Conservation (phyloP, 2,113 vertebrate species). For the Dolichotis patagonum region DNA sequence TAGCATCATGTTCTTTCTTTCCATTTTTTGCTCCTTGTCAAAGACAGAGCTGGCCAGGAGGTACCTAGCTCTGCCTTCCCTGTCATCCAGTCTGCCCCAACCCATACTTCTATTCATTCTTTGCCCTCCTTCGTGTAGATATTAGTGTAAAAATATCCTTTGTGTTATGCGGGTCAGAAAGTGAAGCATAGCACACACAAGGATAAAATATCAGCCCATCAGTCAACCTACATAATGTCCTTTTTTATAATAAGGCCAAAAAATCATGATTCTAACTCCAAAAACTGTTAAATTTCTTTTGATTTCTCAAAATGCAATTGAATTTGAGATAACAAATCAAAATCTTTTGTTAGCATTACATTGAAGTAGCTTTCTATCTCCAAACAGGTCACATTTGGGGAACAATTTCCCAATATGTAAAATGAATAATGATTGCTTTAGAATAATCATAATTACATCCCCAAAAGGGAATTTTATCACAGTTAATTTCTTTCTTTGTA, state of each 20-base stretch:
- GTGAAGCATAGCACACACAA: slow-evolving; percentile 43
- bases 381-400: slow-evolving; percentile 80
- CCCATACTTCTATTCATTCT: not conserved
- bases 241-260: slow-evolving; percentile 18
- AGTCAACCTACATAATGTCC: slow-evolving; percentile 44
- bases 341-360: slow-evolving; percentile 68
- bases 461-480: slow-evolving; percentile 80
- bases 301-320: slow-evolving; percentile 74
- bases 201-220: slow-evolving; percentile 47
- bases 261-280: slow-evolving; percentile 49
- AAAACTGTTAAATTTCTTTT: slow-evolving; percentile 39
- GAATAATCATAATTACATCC: slow-evolving; percentile 86
- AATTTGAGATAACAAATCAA: slow-evolving; percentile 73
- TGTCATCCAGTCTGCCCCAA: slow-evolving; percentile 23
- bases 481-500: slow-evolving; percentile 86
- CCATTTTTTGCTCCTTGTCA: slow-evolving; percentile 19
- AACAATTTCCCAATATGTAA: slow-evolving; percentile 81
- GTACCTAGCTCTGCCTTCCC: not conserved
- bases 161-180: slow-evolving; percentile 60
- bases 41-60: slow-evolving; percentile 26
- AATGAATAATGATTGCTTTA: slow-evolving; percentile 84
- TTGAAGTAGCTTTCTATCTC: slow-evolving; percentile 69
- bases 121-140: slow-evolving; percentile 35
- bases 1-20: slow-evolving; percentile 55
- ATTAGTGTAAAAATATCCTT: slow-evolving; percentile 57